Evolutionary conservation across 2,797 vertebrate species (phyloP).

Genomic region (Acanthurus lineatus): DNA sequence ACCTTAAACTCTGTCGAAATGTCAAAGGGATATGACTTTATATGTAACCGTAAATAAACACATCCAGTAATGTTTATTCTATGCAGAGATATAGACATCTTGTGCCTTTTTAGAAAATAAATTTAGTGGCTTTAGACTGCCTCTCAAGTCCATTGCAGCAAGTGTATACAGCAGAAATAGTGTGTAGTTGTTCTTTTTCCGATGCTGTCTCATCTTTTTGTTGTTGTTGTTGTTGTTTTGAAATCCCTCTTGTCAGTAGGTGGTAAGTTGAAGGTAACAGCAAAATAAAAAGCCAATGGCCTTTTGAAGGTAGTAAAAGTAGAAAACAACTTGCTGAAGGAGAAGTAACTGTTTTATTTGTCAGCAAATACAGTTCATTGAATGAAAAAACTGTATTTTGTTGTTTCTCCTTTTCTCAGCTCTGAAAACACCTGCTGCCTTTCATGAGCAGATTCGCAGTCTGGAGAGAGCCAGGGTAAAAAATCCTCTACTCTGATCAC

Average conservation of each 20-base stretch:
- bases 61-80: neutral
- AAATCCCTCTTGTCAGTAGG: neutral
- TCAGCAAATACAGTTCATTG: conserved; percentile 3
- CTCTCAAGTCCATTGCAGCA: neutral
- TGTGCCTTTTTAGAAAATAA: neutral
- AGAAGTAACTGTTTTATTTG: neutral
- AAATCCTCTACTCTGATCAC: conserved; percentile 4
- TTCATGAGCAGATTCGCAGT: conserved; percentile 97
- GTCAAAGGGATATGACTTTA: neutral
- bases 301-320: neutral
- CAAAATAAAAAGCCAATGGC: conserved; percentile 2
- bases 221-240: neutral
- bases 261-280: neutral
- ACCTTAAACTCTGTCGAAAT: conserved; percentile 17
- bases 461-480: conserved; percentile 97
- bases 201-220: neutral
- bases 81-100: neutral
- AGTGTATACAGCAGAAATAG: neutral
- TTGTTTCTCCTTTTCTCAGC: conserved; percentile 81
- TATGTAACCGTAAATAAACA: neutral
- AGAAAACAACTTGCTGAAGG: neutral
- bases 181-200: neutral
- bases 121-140: neutral
- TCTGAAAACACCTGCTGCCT: conserved; percentile 95
- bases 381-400: conserved; percentile 6